phyloP scores from a whole-genome alignment of 2,113 vertebrate species.

The Spermophilus dauricus region DNA sequence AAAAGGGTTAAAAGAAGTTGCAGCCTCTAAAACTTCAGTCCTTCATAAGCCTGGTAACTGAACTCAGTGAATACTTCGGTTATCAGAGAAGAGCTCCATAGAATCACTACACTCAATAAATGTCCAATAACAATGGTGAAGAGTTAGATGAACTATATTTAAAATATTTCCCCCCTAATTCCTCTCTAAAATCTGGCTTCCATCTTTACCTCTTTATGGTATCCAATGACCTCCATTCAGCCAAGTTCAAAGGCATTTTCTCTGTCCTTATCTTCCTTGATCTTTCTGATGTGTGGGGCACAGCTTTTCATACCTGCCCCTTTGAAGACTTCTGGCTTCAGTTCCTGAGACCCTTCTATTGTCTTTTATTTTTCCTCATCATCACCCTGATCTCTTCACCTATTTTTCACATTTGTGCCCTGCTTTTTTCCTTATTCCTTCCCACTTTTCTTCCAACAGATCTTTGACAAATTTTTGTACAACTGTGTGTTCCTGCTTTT shows the following conservation, averaged over 20 bases:
- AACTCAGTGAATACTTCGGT: background rate
- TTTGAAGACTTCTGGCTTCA: conserved; percentile 81
- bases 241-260: conserved; percentile 87
- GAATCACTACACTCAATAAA: conserved; percentile 81
- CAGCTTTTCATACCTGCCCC: conserved; percentile 82
- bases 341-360: conserved; percentile 80
- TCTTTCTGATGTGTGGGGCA: conserved; percentile 84
- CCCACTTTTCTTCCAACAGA: conserved; percentile 38
- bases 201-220: conserved; percentile 84
- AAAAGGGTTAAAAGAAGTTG: conserved; percentile 8
- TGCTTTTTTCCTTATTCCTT: conserved; percentile 14
- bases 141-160: conserved; percentile 82
- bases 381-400: conserved; percentile 46
- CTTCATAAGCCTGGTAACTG: conserved; percentile 41
- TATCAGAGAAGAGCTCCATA: conserved; percentile 61
- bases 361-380: conserved; percentile 72
- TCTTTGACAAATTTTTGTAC: background rate
- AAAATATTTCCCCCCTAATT: conserved; percentile 78
- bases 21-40: background rate
- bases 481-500: background rate
- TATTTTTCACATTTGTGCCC: conserved; percentile 58
- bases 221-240: conserved; percentile 82
- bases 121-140: conserved; percentile 81
- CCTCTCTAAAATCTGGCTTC: conserved; percentile 85
- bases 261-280: conserved; percentile 83